Base-by-base conservation (phyloP, 2,113 vertebrate genomes). In the Xiphophorus couchianus region DNA sequence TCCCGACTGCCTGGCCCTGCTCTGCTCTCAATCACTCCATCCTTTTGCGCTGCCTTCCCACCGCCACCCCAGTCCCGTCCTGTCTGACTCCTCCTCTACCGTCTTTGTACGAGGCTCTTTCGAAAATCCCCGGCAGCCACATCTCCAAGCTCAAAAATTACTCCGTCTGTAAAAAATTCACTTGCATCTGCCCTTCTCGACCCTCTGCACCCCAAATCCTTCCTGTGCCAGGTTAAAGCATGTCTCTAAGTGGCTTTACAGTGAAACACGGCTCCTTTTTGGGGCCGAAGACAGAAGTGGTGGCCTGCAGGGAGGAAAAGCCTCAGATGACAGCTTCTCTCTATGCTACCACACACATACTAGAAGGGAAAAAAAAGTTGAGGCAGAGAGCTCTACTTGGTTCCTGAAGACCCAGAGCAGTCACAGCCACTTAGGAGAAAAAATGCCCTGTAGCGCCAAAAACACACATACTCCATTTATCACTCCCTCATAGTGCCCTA, bases 361-460 rank as follows among this genome's bases (percentile, higher is more conserved):
- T 25, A 27, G 42, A 70, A 75, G 78, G 61, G n/a, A 67, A 63
- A 22, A 44, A 37, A 69, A 72, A 69, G 35, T 28, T 61, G 51
- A 62, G 64, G 30, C 31, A 80, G 48, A 74, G 1, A 77, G 67
- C 78, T 82, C 66, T 68, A 78, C 76, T 84, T 80, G 76, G 84
- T 86, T 91, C 83, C 82, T 85, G 68, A 75, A 82, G 83, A 90
- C 88, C 84, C 84, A 89, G 85, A 89, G 91, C 89, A 91, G 88
- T 90, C 92, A 91, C 89, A 89, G 91, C 87, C 90, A 90, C 91
- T 91, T 91, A 88, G 77, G 79, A 91, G 84, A 78, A 91, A 90
- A 91, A 93, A 93, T 91, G 88, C 86, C 92, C 85, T 76, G 78
- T 80, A 90, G 92, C 82, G 85, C 77, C 69, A 86, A 89, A 91